Evolutionary conservation across 2,888 invertebrate genomes (phyloP), one percentile per base, ranked within the genome.

Genomic region (Hydraecia micacea): DNA sequence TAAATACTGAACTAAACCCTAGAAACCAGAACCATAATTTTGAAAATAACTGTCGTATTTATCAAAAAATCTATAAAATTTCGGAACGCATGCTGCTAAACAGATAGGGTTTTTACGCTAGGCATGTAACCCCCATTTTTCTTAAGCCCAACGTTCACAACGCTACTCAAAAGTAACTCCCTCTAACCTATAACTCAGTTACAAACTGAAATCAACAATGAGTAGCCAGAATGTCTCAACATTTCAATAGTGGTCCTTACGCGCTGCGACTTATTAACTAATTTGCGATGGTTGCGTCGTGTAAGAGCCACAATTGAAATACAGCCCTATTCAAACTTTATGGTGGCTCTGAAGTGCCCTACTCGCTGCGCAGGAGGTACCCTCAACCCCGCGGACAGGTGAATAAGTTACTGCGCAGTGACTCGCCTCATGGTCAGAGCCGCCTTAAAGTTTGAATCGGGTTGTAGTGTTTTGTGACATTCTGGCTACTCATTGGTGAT

Each of bases 31-130:
- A 77, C 77, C 77, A 66, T 70, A 70, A 46, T 15, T n/a, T 52
- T 52, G 11, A 58, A 69, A 76, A 80, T 69, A 39, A 46, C 9
- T 63, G 67, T 46, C 25, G 21, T 52, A 84, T 25, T 68, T 63
- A 83, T 83, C 79, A 75, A 83, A 83, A 84, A 74, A 84, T 79
- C 84, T 58, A 71, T 74, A 69, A 77, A 68, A 52, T 55, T 77
- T 66, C 5, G 39, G 46, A 11, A 70, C 63, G 62, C 86, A 75
- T 77, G 73, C 75, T 58, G 42, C n/a, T 69, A 80, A 36, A 70
- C 18, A 15, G n/a, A 60, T 39, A 58, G 15, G 25, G 36, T n/a
- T 18, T 72, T n/a, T 55, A 78, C 8, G 28, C 9, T 52, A 39
- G 39, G 66, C 8, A 55, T 73, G n/a, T 62, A 15, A 65, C 15